These are phyloP conservation scores for Sinelater perroti DNA, from an alignment of 2,888 invertebrate genomes.

Conservation along the genomic window DNA sequence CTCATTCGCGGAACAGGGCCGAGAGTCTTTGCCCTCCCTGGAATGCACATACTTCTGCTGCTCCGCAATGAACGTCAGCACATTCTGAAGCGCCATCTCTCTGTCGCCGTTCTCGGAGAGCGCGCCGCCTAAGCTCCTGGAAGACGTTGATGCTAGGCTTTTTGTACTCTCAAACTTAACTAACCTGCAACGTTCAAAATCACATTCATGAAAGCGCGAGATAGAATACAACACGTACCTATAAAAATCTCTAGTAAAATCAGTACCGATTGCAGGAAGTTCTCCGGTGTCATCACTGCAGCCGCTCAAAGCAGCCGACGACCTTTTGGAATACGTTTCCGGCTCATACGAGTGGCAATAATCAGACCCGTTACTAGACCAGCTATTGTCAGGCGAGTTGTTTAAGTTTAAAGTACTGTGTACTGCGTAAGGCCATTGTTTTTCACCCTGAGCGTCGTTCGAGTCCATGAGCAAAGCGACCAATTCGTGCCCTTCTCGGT, in stretches of 20 bases:
- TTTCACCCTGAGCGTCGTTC: slow-evolving; percentile 63
- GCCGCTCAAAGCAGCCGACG: slow-evolving; percentile 74
- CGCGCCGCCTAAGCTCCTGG: slow-evolving; percentile 69
- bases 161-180: slow-evolving; percentile 84
- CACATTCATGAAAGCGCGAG: neutral
- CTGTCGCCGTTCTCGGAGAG: slow-evolving; percentile 69
- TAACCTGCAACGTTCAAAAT: slow-evolving; percentile 61
- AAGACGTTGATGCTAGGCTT: slow-evolving; percentile 79
- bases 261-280: slow-evolving; percentile 73
- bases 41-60: slow-evolving; percentile 76
- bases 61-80: slow-evolving; percentile 78
- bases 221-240: slow-evolving; percentile 45
- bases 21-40: slow-evolving; percentile 67
- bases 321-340: slow-evolving; percentile 72
- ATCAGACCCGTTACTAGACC: slow-evolving; percentile 64
- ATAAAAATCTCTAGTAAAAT: slow-evolving; percentile 83
- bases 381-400: slow-evolving; percentile 68
- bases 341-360: slow-evolving; percentile 60
- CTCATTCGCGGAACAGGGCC: slow-evolving; percentile 63
- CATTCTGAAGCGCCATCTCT: slow-evolving; percentile 76
- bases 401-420: slow-evolving; percentile 48
- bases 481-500: slow-evolving; percentile 73
- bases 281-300: slow-evolving; percentile 70
- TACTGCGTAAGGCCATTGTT: slow-evolving; percentile 73
- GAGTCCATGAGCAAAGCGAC: slow-evolving; percentile 64